phyloP scores from a whole-genome alignment of 53 echinoderm and acorn worm species.

The Actinopyga echinites region DNA sequence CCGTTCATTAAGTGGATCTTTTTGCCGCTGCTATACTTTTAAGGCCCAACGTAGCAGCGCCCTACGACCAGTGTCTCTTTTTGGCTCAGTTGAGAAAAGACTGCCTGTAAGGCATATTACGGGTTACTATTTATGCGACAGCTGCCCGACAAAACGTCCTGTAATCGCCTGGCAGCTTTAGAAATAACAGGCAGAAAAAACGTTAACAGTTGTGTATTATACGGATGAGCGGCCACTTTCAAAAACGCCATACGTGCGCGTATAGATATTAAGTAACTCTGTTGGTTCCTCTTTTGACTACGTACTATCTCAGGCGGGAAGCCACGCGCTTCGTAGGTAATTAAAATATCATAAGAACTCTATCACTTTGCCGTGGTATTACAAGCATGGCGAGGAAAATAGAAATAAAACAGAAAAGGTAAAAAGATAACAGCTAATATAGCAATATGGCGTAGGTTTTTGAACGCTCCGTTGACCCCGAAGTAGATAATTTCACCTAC shows the following conservation, averaged over 20 bases:
- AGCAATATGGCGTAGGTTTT: conserved; percentile 12
- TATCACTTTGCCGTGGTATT: conserved; percentile 28
- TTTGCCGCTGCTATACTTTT: too few species aligned
- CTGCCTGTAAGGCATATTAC: conserved; percentile 34
- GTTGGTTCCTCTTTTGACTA: not conserved
- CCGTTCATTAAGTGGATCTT: not conserved
- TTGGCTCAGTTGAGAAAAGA: not conserved
- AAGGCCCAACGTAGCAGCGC: too few species aligned
- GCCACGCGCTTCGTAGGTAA: conserved; percentile 45
- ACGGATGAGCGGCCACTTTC: conserved; percentile 50
- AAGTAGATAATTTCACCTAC: not conserved
- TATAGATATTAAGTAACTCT: not conserved
- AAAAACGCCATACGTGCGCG: conserved; percentile 45
- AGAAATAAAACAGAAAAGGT: not conserved
- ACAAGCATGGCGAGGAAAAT: conserved; percentile 13
- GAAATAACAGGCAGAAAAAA: conserved; percentile 38
- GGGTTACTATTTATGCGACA: conserved; percentile 42
- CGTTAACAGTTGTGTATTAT: conserved; percentile 69
- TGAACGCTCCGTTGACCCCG: conserved; percentile 22
- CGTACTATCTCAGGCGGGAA: conserved; percentile 24
- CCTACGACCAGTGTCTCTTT: too few species aligned
- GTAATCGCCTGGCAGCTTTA: conserved; percentile 23
- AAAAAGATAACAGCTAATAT: conserved; percentile 38
- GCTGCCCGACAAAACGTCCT: conserved; percentile 47
- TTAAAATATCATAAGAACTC: conserved; percentile 45